A percentile compares a stretch with the other conserved stretches of the same genome.
Conservation (phyloP, 2,113 vertebrate genomes). For the Prietella phreatophila region DNA sequence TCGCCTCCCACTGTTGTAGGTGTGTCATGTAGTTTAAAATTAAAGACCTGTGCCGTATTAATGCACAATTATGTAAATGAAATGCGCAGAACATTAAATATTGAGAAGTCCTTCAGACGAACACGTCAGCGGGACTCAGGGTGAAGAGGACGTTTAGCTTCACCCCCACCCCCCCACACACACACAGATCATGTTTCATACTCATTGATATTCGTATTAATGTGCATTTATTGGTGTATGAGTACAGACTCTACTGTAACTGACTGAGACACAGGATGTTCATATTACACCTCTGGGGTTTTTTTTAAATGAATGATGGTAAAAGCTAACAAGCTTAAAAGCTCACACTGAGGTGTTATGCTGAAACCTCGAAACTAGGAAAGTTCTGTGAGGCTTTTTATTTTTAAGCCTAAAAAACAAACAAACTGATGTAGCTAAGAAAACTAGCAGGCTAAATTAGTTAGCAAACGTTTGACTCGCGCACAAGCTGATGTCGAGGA, state of each 20-base stretch:
- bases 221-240: not conserved
- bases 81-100: constrained; percentile 1
- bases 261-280: not conserved
- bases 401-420: not conserved
- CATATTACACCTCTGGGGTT: not conserved
- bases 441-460: not conserved
- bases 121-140: not conserved
- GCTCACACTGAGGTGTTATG: not conserved
- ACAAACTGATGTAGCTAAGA: not conserved
- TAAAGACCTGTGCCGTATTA: not conserved
- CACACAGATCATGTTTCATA: not conserved
- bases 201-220: not conserved
- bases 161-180: not conserved
- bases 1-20: not conserved
- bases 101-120: not conserved
- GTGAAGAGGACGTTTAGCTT: not conserved
- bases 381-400: not conserved
- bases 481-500: not conserved
- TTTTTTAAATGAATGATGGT: not conserved
- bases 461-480: too few relatives aligned
- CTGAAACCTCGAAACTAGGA: not conserved
- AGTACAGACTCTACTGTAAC: not conserved
- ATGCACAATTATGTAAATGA: constrained; percentile 12
- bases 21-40: not conserved
- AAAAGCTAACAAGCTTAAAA: not conserved